Percentiles rank a stretch among this genome's conserved stretches.
These are phyloP conservation scores for Marronus borbonicus DNA, from an alignment of 2,888 invertebrate genomes.

Conservation along the genomic window DNA sequence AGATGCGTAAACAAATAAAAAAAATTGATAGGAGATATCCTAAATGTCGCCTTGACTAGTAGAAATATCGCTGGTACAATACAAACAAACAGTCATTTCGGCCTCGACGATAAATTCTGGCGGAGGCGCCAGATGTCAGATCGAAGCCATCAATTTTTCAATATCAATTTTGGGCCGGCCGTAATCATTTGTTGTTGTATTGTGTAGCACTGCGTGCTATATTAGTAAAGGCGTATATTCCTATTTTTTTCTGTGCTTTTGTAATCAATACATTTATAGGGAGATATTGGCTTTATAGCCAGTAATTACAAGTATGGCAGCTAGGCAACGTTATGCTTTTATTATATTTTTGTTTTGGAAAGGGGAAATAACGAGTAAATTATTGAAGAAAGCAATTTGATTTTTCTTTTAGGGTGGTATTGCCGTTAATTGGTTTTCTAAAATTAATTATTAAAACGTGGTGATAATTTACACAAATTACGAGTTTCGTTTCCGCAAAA, in stretches of 20 bases:
- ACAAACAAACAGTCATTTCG: background rate
- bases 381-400: too few relatives aligned
- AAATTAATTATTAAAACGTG: too few relatives aligned
- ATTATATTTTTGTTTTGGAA: too few relatives aligned
- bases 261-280: background rate
- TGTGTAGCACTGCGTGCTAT: background rate
- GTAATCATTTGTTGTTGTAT: constrained; percentile 8
- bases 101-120: background rate
- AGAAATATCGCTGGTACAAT: background rate
- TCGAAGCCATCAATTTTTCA: constrained; percentile 20
- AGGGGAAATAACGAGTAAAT: too few relatives aligned
- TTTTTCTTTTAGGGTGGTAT: too few relatives aligned
- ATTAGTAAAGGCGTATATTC: background rate
- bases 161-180: constrained; percentile 20
- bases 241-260: background rate
- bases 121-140: constrained; percentile 22
- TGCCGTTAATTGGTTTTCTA: too few relatives aligned
- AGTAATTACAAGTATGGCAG: background rate
- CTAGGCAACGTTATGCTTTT: too few relatives aligned
- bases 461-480: too few relatives aligned
- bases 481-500: too few relatives aligned
- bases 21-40: background rate
- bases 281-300: constrained; percentile 1
- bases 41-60: background rate
- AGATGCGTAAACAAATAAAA: background rate